Base-by-base conservation (phyloP, 2,888 invertebrate species). In the Tenodera sinensis region DNA sequence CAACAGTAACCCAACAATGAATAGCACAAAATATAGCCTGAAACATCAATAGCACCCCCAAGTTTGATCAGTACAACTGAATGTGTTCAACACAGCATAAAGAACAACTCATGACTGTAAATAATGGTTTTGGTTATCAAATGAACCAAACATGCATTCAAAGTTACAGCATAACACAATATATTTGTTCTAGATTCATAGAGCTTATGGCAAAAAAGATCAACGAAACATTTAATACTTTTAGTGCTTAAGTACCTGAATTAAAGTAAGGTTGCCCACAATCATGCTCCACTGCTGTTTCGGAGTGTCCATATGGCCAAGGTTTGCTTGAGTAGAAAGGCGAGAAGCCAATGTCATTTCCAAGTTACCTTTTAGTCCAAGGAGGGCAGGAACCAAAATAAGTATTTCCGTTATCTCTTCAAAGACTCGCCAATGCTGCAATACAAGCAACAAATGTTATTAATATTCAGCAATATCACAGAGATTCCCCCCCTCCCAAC, bases 321-420 rank as follows among this genome's bases (percentile, higher is more conserved):
- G 93, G 93, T 97, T 97, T 15, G 97, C 95, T 94, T 98, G 97
- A n/a, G 98, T 98, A 25, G 98, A 98, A 7, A 98, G 94, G 89
- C 98, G 94, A 84, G 98, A 98, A 28, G 98, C 98, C 92, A 98
- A 94, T 34, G 98, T 98, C 98, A 98, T 98, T 94, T 98, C 98
- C 91, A 98, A 94, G 93, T 98, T 98, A 90, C 98, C 98, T 94
- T 98, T 98, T 28, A 98, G 94, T 15, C 98, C 98, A 89, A 98
- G 94, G 84, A 98, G 94, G 15, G 98, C 97, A 89, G 98, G 98
- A 84, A 98, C 98, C 94, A 97, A 93, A 91, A 97, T 96, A 92
- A 96, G 96, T 89, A 96, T 94, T 92, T 96, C 96, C 83, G 95
- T 95, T 14, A 97, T 95, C 92, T 95, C 94, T 91, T 94, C 94